Percentiles rank a stretch among this genome's conserved stretches.
These are phyloP conservation scores for Trachemys scripta DNA, from an alignment of 2,113 vertebrate species.

Conservation along the genomic window DNA sequence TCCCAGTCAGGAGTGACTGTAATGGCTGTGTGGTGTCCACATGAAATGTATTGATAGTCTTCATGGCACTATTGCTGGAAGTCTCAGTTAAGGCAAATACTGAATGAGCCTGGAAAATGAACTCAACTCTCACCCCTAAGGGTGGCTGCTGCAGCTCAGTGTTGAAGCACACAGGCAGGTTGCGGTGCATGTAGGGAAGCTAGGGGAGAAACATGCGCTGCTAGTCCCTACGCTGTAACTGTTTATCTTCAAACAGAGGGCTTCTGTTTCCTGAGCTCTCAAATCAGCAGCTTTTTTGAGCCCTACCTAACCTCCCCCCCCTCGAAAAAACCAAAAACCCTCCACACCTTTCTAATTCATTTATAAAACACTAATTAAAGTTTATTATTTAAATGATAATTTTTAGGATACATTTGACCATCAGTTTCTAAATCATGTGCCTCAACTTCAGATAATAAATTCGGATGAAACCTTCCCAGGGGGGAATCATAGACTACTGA, in stretches of 20 bases:
- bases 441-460: background rate
- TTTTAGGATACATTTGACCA: constrained; percentile 14
- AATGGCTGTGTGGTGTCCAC: background rate
- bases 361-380: background rate
- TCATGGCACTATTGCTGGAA: constrained; percentile 25
- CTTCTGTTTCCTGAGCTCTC: constrained; percentile 63
- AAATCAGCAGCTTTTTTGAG: constrained; percentile 62
- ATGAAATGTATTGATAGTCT: constrained; percentile 47
- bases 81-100: background rate
- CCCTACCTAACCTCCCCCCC: too few relatives aligned
- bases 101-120: background rate
- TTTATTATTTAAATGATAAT: constrained; percentile 19
- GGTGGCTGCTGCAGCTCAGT: constrained; percentile 51
- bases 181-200: constrained; percentile 51
- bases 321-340: too few relatives aligned
- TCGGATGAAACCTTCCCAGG: constrained; percentile 34
- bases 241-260: constrained; percentile 32
- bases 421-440: background rate
- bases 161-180: constrained; percentile 52
- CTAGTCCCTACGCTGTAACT: constrained; percentile 25
- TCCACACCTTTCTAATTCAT: too few relatives aligned
- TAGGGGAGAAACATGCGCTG: constrained; percentile 23
- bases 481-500: background rate
- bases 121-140: constrained; percentile 4
- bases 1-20: background rate